Evolutionary conservation across 2,797 vertebrate species (phyloP).

Genomic region (Diplodus sargus): DNA sequence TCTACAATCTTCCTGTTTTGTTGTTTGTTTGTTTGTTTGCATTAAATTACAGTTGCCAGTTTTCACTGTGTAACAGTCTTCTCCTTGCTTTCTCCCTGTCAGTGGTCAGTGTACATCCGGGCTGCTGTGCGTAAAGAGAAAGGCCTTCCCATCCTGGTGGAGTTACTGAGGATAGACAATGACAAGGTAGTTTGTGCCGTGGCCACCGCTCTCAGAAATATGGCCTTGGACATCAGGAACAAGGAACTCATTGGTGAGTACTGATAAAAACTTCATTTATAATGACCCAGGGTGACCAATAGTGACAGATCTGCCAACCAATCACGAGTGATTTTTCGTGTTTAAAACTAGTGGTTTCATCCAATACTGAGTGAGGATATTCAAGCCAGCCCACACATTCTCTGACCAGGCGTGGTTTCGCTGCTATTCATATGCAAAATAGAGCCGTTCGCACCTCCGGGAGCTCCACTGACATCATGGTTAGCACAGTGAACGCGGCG

Average conservation of each 20-base stretch:
- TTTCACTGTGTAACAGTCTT: not conserved
- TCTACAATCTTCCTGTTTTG: not conserved
- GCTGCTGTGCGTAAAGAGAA: slow-evolving; percentile 91
- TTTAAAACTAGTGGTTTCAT: too few relatives aligned
- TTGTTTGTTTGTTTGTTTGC: not conserved
- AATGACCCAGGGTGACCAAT: too few relatives aligned
- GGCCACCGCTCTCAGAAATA: slow-evolving; percentile 97
- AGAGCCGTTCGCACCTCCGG: too few relatives aligned
- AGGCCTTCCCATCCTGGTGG: slow-evolving; percentile 94
- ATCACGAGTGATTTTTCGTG: too few relatives aligned
- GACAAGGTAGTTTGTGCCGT: slow-evolving; percentile 98
- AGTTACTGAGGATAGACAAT: slow-evolving; percentile 97
- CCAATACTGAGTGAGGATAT: too few relatives aligned
- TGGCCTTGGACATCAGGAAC: slow-evolving; percentile 99
- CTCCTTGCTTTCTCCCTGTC: slow-evolving; percentile 25
- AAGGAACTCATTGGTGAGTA: slow-evolving; percentile 97
- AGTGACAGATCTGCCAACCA: too few relatives aligned
- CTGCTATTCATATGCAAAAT: too few relatives aligned
- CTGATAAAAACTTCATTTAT: not conserved
- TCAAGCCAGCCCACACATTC: too few relatives aligned
- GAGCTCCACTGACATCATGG: too few relatives aligned
- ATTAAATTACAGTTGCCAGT: not conserved
- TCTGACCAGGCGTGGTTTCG: too few relatives aligned
- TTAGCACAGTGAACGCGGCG: too few relatives aligned
- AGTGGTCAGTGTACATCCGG: slow-evolving; percentile 98